Base-by-base conservation (phyloP, 1,140 invertebrate species). In the Teleogryllus occipitalis region DNA sequence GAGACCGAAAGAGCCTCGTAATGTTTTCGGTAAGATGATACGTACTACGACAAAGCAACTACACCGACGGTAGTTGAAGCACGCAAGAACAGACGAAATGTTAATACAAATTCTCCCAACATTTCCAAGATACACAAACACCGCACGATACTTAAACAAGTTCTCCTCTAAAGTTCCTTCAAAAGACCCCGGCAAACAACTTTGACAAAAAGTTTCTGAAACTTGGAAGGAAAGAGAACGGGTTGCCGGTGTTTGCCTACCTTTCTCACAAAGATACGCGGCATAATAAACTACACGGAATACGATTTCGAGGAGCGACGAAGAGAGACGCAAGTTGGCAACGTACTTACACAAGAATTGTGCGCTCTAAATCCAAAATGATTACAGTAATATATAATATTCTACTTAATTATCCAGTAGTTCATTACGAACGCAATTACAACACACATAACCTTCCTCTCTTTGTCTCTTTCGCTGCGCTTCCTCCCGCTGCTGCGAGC, bases 381-480 rank as follows among this genome's bases (percentile, higher is more conserved):
- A 65, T 65, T 65, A 65, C 54, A 65, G 54, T 65, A 65, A 65
- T 65, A 65, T 65, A 65, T 65, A 65, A 65, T 65, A 65, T 65
- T 14, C 54, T 65, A 18, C 54, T 65, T 65, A 65, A 65, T 65
- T 65, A 65, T 65, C 54, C 54, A 65, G 54, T 39, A 65, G 54
- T 65, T 65, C 54, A 65, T 65, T 65, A 65, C 18, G 18, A 65
- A 65, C 54, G 54, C 10, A 65, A 65, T 65, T 65, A 65, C 10
- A 65, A 65, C 54, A 65, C 54, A 65, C 54, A 39, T 39, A 65
- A 65, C 54, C 54, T 65, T 65, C 54, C 18, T 18, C 54, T 65
- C 54, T 65, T 65, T 18, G 10, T 18, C 54, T 65, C 54, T 65
- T 65, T 18, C 54, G 18, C 54, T 7, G 0, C 10, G 54, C 18